Evolutionary conservation across 2,888 invertebrate genomes (phyloP).

Genomic region (Scaptomyza reducta): DNA sequence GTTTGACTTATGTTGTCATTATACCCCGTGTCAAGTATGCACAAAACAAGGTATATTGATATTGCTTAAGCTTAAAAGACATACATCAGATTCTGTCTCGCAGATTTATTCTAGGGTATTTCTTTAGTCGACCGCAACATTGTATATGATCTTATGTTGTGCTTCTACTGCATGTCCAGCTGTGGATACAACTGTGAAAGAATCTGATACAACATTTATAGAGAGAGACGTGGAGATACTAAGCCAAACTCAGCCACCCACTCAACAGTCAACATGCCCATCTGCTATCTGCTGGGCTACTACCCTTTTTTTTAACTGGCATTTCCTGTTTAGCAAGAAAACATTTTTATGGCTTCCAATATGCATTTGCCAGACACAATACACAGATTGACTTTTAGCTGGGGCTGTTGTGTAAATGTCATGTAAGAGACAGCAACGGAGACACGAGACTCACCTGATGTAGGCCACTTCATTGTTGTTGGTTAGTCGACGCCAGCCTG

Average conservation of each 20-base stretch:
- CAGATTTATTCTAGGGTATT: no score
- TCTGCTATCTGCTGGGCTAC: slow-evolving; percentile 9
- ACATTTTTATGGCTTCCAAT: slow-evolving; percentile 73
- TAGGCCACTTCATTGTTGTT: slow-evolving; percentile 90
- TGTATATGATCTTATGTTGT: no score
- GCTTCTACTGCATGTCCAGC: background rate
- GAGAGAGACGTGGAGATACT: slow-evolving; percentile 10
- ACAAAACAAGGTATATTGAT: background rate
- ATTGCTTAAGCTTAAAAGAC: no score
- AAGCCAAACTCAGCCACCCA: slow-evolving; percentile 20
- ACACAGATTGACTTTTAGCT: slow-evolving; percentile 74
- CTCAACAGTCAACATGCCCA: slow-evolving; percentile 6
- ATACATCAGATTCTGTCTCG: no score
- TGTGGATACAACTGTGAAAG: slow-evolving; percentile 15
- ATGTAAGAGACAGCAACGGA: slow-evolving; percentile 29
- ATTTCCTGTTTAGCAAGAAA: slow-evolving; percentile 66
- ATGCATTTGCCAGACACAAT: slow-evolving; percentile 64
- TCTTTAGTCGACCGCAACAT: no score
- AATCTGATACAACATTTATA: slow-evolving; percentile 39
- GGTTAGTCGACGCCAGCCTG: slow-evolving; percentile 91
- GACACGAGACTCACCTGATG: slow-evolving; percentile 87
- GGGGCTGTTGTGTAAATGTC: slow-evolving; percentile 67
- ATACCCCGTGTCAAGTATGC: slow-evolving; percentile 16
- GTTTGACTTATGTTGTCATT: slow-evolving; percentile 30
- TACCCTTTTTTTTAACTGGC: slow-evolving; percentile 33